phyloP scores from a whole-genome alignment of 2,888 invertebrate genomes.

The Plagodis pulveraria region DNA sequence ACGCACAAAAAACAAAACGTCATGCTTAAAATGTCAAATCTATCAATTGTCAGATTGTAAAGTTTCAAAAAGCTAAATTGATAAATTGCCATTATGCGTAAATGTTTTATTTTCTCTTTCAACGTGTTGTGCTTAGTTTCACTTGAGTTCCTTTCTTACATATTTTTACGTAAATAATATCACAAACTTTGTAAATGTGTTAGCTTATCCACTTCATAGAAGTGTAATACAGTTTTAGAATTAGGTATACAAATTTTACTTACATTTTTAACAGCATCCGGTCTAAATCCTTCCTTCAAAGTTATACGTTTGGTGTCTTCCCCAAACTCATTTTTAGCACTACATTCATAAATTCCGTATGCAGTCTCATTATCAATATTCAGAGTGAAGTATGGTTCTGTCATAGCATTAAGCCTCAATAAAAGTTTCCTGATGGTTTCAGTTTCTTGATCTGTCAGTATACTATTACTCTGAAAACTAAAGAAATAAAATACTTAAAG shows the following conservation, averaged over 20 bases:
- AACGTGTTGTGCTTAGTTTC: no score
- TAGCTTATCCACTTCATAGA: no score
- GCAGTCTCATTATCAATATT: slow-evolving; percentile 47
- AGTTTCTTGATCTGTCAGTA: slow-evolving; percentile 37
- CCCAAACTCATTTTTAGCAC: slow-evolving; percentile 59
- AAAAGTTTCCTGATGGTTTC: slow-evolving; percentile 49
- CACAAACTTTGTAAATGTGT: no score
- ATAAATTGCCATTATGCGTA: no score
- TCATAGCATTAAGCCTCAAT: slow-evolving; percentile 35
- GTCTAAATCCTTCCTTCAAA: slow-evolving; percentile 60
- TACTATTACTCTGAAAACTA: slow-evolving; percentile 49
- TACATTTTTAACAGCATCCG: slow-evolving; percentile 58
- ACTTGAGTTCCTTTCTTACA: no score
- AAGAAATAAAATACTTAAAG: no score
- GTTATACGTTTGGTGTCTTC: slow-evolving; percentile 51
- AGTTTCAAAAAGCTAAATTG: no score
- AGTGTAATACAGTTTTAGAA: neutral
- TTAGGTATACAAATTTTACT: slow-evolving; percentile 34
- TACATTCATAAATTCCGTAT: slow-evolving; percentile 66
- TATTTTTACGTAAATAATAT: no score
- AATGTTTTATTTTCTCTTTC: no score
- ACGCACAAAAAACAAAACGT: no score
- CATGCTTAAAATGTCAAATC: no score
- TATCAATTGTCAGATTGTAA: no score
- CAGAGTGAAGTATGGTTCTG: slow-evolving; percentile 41